Percentiles rank a stretch among this genome's conserved stretches.
These are phyloP conservation scores for Mormyrops boulengeri DNA, from an alignment of 2,797 vertebrate species.

Conservation along the genomic window DNA sequence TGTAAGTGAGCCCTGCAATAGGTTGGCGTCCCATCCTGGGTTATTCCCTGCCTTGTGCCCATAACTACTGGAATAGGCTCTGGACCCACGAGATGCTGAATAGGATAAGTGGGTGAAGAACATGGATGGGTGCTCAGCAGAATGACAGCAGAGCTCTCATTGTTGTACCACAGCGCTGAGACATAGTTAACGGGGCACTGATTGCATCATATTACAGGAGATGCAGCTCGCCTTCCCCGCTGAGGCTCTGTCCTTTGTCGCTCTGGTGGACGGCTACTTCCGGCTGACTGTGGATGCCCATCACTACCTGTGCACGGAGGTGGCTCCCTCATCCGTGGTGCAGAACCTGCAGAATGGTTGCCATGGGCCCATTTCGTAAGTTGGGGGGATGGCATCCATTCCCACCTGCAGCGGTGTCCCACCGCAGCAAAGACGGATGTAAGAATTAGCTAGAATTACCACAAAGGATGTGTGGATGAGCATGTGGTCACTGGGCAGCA, in stretches of 20 bases:
- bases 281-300: conserved; percentile 77
- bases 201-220: conserved; percentile 50
- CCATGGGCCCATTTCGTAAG: conserved; percentile 77
- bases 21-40: background rate
- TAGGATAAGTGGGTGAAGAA: background rate
- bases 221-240: conserved; percentile 56
- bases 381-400: background rate
- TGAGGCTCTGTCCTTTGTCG: conserved; percentile 69
- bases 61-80: background rate
- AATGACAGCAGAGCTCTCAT: background rate
- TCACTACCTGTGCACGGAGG: conserved; percentile 76
- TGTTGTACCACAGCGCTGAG: background rate
- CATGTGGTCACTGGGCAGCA: background rate
- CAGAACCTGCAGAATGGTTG: conserved; percentile 74
- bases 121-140: background rate
- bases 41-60: background rate
- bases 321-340: conserved; percentile 69
- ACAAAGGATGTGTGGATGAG: background rate
- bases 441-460: background rate
- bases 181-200: background rate
- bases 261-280: conserved; percentile 75
- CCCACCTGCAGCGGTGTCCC: background rate
- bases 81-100: background rate
- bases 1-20: background rate
- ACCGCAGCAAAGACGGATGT: background rate